Conservation (phyloP, 2,113 vertebrate species). For the Porphyrio hochstetteri region DNA sequence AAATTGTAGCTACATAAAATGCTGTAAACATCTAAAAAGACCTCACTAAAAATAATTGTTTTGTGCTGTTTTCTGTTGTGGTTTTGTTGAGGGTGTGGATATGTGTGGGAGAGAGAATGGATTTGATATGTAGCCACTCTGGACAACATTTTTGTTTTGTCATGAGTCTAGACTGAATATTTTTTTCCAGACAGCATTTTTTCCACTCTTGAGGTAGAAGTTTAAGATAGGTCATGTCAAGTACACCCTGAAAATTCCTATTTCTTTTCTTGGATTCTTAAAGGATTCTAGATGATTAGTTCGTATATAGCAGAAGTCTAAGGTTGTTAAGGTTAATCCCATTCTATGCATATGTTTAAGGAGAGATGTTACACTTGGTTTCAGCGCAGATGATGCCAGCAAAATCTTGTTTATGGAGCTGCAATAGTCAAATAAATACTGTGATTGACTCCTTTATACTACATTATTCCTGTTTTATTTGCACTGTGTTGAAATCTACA, state of each 20-base stretch:
- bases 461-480: constrained; percentile 8
- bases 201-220: neutral
- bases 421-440: neutral
- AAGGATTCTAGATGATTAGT: neutral
- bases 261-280: neutral
- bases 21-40: neutral
- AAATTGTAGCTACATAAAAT: neutral
- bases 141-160: neutral
- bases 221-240: neutral
- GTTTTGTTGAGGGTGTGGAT: neutral
- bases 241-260: neutral
- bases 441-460: neutral
- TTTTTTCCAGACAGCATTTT: neutral
- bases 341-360: neutral
- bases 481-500: neutral
- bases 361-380: neutral
- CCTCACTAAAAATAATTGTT: fast-evolving
- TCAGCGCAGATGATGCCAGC: neutral
- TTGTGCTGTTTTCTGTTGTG: fast-evolving
- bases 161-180: neutral
- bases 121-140: neutral
- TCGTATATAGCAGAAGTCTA: neutral
- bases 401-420: neutral
- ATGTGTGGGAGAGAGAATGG: neutral
- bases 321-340: neutral